A percentile compares a stretch with the other conserved stretches of the same genome.
Conservation (phyloP, 2,888 invertebrate species). For the Nysson spinosus region DNA sequence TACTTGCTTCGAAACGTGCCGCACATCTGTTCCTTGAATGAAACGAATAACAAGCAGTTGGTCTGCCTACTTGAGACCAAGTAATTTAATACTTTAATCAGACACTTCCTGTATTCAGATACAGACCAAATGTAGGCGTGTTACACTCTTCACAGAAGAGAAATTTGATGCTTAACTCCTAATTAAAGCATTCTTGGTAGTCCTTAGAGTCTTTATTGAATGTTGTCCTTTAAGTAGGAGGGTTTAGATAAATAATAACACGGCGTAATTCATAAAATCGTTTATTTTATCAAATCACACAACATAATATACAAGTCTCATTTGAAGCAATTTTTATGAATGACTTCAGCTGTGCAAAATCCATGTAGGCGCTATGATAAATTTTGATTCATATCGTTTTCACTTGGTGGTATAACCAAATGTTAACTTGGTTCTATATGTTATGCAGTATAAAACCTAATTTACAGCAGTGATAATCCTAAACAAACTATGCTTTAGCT, state of each 20-base stretch:
- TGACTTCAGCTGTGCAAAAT: slow-evolving; percentile 41
- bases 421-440: slow-evolving; percentile 40
- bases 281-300: slow-evolving; percentile 69
- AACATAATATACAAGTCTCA: slow-evolving; percentile 63
- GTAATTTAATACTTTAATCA: slow-evolving; percentile 65
- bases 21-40: slow-evolving; percentile 45
- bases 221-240: too few species aligned
- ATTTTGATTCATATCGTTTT: slow-evolving; percentile 54
- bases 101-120: slow-evolving; percentile 68
- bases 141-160: neutral
- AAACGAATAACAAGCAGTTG: slow-evolving; percentile 1
- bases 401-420: too few species aligned
- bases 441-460: slow-evolving; percentile 66
- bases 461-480: slow-evolving; percentile 54
- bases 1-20: slow-evolving; percentile 12
- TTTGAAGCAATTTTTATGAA: slow-evolving; percentile 47
- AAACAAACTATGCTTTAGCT: slow-evolving; percentile 39
- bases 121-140: neutral
- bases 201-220: too few species aligned
- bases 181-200: too few species aligned
- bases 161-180: neutral
- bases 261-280: slow-evolving; percentile 45
- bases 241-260: neutral
- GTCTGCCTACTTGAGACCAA: slow-evolving; percentile 11
- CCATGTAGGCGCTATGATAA: slow-evolving; percentile 46